phyloP scores from a whole-genome alignment of 2,797 vertebrate species.

The Cossypha niveicapilla region DNA sequence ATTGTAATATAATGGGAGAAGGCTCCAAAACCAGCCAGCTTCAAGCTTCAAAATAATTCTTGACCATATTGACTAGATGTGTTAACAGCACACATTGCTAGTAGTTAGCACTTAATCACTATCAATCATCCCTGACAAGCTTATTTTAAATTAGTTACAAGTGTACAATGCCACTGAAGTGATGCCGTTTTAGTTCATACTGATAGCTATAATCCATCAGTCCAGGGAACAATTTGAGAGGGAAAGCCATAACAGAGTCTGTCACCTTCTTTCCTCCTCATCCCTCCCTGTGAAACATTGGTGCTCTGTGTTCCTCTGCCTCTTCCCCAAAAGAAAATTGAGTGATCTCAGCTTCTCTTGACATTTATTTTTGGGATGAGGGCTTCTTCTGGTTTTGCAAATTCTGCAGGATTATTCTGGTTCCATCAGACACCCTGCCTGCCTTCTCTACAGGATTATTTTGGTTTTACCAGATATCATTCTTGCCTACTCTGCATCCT shows the following conservation, averaged over 20 bases:
- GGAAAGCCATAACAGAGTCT: neutral
- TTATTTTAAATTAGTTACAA: slow-evolving; percentile 4
- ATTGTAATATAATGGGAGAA: neutral
- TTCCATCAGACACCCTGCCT: neutral
- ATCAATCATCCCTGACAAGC: neutral
- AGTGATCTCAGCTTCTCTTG: neutral
- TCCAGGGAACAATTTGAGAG: neutral
- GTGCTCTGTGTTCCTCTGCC: neutral
- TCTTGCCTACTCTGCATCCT: slow-evolving; percentile 11
- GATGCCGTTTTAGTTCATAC: neutral
- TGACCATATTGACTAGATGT: neutral
- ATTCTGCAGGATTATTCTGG: slow-evolving; percentile 46
- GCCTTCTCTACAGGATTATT: slow-evolving; percentile 39
- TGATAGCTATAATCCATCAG: neutral
- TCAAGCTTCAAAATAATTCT: neutral
- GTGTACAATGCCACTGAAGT: neutral
- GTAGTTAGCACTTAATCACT: neutral
- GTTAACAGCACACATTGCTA: neutral
- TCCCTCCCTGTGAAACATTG: neutral
- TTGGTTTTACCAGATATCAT: slow-evolving; percentile 26
- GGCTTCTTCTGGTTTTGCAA: slow-evolving; percentile 18
- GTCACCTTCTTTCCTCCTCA: neutral
- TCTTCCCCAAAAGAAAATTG: neutral
- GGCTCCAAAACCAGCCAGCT: neutral
- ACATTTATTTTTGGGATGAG: slow-evolving; percentile 35